These are phyloP conservation scores for Phyllotreta striolata DNA, from an alignment of 2,888 invertebrate species.

Conservation along the genomic window DNA sequence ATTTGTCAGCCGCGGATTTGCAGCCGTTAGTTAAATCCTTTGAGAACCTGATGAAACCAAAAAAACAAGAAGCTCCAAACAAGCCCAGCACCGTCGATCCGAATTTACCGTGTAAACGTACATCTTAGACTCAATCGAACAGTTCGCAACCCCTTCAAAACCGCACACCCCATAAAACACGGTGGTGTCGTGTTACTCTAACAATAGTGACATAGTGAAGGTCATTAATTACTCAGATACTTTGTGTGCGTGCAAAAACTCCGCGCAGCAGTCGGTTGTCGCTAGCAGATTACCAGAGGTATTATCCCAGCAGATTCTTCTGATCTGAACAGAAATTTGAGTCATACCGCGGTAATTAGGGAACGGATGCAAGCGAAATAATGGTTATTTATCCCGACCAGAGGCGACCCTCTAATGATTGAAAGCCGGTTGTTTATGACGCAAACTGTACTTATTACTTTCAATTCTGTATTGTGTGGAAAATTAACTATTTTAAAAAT, in stretches of 20 bases:
- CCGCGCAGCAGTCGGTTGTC: slow-evolving; percentile 30
- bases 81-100: background rate
- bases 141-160: slow-evolving; percentile 35
- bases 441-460: too few relatives aligned
- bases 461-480: too few relatives aligned
- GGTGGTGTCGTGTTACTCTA: slow-evolving; percentile 40
- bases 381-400: too few relatives aligned
- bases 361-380: background rate
- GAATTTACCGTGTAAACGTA: slow-evolving; percentile 12
- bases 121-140: slow-evolving; percentile 23
- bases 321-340: slow-evolving; percentile 17
- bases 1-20: too few relatives aligned
- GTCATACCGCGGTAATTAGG: slow-evolving; percentile 26
- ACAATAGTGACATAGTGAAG: slow-evolving; percentile 32
- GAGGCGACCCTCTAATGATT: too few relatives aligned
- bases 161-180: slow-evolving; percentile 39
- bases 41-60: too few relatives aligned
- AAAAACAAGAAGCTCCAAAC: too few relatives aligned
- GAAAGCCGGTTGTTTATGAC: too few relatives aligned
- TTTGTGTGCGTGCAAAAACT: slow-evolving; percentile 29
- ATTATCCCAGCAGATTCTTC: slow-evolving; percentile 24
- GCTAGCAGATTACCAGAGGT: slow-evolving; percentile 28
- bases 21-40: too few relatives aligned
- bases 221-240: slow-evolving; percentile 35
- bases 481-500: too few relatives aligned